These are phyloP conservation scores for Pao palembangensis DNA, from an alignment of 2,113 vertebrate genomes.

Conservation along the genomic window DNA sequence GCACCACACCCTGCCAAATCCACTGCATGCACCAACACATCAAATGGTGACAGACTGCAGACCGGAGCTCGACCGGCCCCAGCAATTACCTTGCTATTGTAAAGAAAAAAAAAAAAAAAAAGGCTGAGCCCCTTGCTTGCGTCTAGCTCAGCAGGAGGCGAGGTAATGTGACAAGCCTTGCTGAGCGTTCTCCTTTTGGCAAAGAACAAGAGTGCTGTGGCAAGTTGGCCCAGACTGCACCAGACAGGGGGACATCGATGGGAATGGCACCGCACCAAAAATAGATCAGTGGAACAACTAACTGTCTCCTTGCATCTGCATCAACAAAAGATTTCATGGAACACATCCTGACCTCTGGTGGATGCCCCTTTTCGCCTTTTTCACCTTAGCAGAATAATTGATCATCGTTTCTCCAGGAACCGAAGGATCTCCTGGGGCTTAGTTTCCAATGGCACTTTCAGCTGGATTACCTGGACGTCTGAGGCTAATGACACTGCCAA, in stretches of 20 bases:
- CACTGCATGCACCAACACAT: slow-evolving; percentile 4
- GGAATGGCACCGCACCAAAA: slow-evolving; percentile 45
- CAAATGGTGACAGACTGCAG: slow-evolving; percentile 40
- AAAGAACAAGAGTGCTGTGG: slow-evolving; percentile 24
- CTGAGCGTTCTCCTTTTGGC: slow-evolving; percentile 42
- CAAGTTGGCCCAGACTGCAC: slow-evolving; percentile 20
- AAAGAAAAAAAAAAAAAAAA: too few relatives aligned
- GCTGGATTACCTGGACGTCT: slow-evolving; percentile 20
- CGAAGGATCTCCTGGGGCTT: not conserved
- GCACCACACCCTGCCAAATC: slow-evolving; percentile 4
- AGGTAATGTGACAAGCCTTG: slow-evolving; percentile 45
- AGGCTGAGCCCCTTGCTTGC: not conserved
- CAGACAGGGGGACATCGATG: slow-evolving; percentile 41
- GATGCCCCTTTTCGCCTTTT: slow-evolving; percentile 9
- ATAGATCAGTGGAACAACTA: slow-evolving; percentile 52
- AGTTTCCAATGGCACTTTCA: slow-evolving; percentile 19
- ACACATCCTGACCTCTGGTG: not conserved
- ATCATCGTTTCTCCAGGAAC: slow-evolving; percentile 14
- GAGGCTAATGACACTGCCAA: slow-evolving; percentile 9
- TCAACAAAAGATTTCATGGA: not conserved
- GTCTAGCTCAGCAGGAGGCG: slow-evolving; percentile 31
- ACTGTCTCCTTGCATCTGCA: slow-evolving; percentile 13
- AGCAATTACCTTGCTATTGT: slow-evolving; percentile 46
- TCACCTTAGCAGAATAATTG: slow-evolving; percentile 16
- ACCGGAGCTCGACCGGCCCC: slow-evolving; percentile 37